Percentiles rank a stretch among this genome's conserved stretches.
Evolutionary conservation across 2,797 vertebrate species (phyloP).

Genomic region (Sebastes trivittatus): DNA sequence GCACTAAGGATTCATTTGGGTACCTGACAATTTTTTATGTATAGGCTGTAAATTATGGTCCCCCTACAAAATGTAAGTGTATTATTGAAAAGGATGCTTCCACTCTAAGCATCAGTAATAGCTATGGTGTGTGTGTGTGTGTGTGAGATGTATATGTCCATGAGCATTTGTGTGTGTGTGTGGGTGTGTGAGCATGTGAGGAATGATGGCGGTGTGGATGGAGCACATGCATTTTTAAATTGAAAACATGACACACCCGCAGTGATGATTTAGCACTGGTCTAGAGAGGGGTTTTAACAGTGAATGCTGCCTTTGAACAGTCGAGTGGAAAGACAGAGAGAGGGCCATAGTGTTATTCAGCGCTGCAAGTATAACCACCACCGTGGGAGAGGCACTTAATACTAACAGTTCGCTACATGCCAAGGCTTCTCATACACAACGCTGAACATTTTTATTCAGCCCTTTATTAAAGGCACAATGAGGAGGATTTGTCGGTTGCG

Average conservation of each 20-base stretch:
- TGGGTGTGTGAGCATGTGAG: constrained; percentile 11
- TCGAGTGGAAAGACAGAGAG: constrained; percentile 40
- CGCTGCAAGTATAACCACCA: constrained; percentile 30
- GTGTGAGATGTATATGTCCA: constrained; percentile 13
- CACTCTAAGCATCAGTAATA: constrained; percentile 59
- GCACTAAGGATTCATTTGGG: constrained; percentile 76
- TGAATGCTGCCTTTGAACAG: constrained; percentile 59
- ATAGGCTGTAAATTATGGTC: constrained; percentile 68
- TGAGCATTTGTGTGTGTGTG: background rate
- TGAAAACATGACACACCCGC: constrained; percentile 77
- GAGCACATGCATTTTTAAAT: constrained; percentile 80
- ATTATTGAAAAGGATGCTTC: constrained; percentile 72
- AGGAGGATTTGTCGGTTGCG: background rate
- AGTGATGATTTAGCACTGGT: constrained; percentile 67
- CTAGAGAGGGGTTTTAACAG: constrained; percentile 47
- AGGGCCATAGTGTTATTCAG: constrained; percentile 40
- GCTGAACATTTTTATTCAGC: constrained; percentile 25
- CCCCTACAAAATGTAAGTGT: constrained; percentile 63
- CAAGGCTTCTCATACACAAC: constrained; percentile 45
- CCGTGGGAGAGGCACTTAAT: constrained; percentile 42
- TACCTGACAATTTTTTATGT: constrained; percentile 73
- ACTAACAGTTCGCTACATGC: constrained; percentile 33
- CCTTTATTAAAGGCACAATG: constrained; percentile 30
- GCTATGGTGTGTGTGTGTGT: constrained; percentile 14
- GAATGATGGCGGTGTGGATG: constrained; percentile 60